Evolutionary conservation across 1,140 invertebrate species (phyloP).

Genomic region (Solenopsis fugax): DNA sequence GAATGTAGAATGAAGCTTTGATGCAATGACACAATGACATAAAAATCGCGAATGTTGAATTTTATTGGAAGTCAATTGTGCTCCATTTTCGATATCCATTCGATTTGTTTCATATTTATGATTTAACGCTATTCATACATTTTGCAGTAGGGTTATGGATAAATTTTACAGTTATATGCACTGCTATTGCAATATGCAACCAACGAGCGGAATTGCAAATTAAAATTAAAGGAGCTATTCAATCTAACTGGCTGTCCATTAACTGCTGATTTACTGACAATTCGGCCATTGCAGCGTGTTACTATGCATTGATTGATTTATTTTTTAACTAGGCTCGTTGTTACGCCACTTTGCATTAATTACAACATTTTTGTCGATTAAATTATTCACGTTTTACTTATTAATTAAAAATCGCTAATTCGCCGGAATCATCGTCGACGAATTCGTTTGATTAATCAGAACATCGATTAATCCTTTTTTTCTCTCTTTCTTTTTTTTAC

Average conservation of each 20-base stretch:
- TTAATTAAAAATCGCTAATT: constrained; percentile 40
- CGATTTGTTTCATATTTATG: constrained; percentile 18
- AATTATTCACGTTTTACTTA: constrained; percentile 1
- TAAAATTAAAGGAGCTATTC: constrained; percentile 58
- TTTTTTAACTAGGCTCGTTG: constrained; percentile 30
- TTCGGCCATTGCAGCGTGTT: constrained; percentile 19
- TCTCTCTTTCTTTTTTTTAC: neutral
- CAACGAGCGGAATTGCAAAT: constrained; percentile 51
- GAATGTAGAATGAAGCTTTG: neutral
- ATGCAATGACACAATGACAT: constrained; percentile 29
- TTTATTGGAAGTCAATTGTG: constrained; percentile 29
- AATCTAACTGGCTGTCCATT: constrained; percentile 56
- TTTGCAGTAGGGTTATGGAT: constrained; percentile 14
- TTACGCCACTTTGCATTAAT: constrained; percentile 2
- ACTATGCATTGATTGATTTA: constrained; percentile 50
- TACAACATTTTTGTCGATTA: neutral
- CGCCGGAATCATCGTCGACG: neutral
- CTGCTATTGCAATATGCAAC: constrained; percentile 42
- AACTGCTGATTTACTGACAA: constrained; percentile 59
- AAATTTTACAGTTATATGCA: constrained; percentile 42
- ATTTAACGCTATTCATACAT: constrained; percentile 48
- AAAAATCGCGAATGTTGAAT: constrained; percentile 19
- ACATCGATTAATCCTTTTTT: neutral
- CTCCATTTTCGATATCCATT: constrained; percentile 54
- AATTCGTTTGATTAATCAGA: neutral